phyloP scores from a whole-genome alignment of 2,888 invertebrate species.

The Oxytorus armatus region DNA sequence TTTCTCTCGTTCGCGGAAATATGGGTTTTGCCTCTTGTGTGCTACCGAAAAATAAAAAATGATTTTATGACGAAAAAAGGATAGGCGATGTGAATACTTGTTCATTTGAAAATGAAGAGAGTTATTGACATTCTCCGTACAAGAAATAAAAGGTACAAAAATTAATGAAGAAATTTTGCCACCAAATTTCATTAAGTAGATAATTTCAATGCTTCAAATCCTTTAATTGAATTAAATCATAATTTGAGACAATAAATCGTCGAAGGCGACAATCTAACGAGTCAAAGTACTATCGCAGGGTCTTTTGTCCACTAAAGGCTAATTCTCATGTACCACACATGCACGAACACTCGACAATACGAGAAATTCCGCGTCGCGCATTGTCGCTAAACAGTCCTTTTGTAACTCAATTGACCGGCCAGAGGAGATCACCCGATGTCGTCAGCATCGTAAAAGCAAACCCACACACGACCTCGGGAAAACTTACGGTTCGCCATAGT shows the following conservation, averaged over 20 bases:
- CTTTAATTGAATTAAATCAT: neutral
- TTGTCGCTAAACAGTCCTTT: slow-evolving; percentile 74
- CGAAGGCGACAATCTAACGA: neutral
- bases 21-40: no score
- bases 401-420: slow-evolving; percentile 73
- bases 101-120: no score
- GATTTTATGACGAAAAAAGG: no score
- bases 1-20: no score
- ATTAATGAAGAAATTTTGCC: neutral
- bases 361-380: slow-evolving; percentile 64
- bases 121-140: no score
- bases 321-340: neutral
- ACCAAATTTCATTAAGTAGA: neutral
- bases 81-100: no score
- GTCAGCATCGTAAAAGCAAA: slow-evolving; percentile 12
- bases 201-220: neutral
- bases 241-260: neutral
- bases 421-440: slow-evolving; percentile 64
- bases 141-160: no score
- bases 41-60: no score
- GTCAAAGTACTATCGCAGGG: neutral
- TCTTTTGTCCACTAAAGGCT: neutral
- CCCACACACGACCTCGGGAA: slow-evolving; percentile 41
- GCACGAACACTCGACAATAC: neutral
- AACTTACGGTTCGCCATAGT: slow-evolving; percentile 61